A percentile compares a stretch with the other conserved stretches of the same genome.
These are phyloP conservation scores for Eledona agricola DNA, from an alignment of 2,888 invertebrate genomes.

Conservation along the genomic window DNA sequence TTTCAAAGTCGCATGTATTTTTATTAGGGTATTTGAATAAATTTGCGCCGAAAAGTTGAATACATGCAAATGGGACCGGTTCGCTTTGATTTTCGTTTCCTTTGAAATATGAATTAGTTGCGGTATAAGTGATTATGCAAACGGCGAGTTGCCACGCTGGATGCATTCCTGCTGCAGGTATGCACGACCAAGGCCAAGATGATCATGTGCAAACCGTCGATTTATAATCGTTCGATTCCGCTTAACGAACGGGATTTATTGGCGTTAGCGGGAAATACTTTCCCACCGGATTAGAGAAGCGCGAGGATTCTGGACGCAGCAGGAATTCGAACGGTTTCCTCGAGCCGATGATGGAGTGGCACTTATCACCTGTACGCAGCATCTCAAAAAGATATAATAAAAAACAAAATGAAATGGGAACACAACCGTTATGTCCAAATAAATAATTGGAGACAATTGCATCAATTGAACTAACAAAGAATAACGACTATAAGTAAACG, in stretches of 20 bases:
- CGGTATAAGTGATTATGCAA: constrained; percentile 16
- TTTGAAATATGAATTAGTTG: constrained; percentile 20
- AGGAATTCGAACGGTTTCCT: constrained; percentile 13
- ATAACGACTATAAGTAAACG: too few relatives aligned
- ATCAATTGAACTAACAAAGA: too few relatives aligned
- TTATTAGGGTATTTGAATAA: constrained; percentile 35
- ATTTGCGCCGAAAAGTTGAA: constrained; percentile 32
- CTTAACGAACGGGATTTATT: constrained; percentile 35
- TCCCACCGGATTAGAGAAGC: constrained; percentile 14
- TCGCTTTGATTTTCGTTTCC: constrained; percentile 21
- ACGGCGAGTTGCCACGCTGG: constrained; percentile 37
- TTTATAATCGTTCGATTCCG: constrained; percentile 31
- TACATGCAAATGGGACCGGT: constrained; percentile 8
- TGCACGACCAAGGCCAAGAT: constrained; percentile 37
- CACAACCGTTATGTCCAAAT: too few relatives aligned
- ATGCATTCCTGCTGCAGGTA: constrained; percentile 33
- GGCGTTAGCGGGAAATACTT: constrained; percentile 23
- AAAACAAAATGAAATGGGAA: too few relatives aligned
- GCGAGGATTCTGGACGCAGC: too few relatives aligned
- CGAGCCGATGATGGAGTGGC: too few relatives aligned
- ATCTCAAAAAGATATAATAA: too few relatives aligned
- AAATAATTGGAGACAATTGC: too few relatives aligned
- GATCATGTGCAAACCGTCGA: constrained; percentile 36
- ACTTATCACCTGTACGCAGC: too few relatives aligned
- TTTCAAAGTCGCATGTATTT: constrained; percentile 32